Evolutionary conservation across 2,888 invertebrate genomes (phyloP).

Genomic region (Coleophora deauratella): DNA sequence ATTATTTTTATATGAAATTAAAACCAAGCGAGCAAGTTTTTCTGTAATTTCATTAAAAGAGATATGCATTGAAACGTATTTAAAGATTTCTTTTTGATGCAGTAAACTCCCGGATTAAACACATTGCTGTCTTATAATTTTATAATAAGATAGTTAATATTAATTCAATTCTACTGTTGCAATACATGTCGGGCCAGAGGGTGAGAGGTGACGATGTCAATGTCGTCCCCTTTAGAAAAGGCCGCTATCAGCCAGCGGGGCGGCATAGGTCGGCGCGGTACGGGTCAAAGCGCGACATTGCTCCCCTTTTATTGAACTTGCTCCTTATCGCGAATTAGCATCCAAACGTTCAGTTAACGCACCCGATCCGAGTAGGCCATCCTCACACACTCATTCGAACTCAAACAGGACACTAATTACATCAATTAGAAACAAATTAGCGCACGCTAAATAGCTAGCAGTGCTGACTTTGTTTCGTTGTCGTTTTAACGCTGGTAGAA

Average conservation of each 20-base stretch:
- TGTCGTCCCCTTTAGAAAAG: slow-evolving; percentile 30
- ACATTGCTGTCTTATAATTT: no score
- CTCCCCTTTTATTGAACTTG: slow-evolving; percentile 52
- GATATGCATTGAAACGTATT: no score
- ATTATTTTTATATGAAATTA: no score
- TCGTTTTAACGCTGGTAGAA: slow-evolving; percentile 10
- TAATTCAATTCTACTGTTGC: no score
- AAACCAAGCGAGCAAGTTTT: no score
- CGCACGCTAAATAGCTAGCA: slow-evolving; percentile 34
- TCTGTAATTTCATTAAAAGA: no score
- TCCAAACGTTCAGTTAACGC: slow-evolving; percentile 56
- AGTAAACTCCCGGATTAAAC: no score
- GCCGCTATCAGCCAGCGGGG: slow-evolving; percentile 29
- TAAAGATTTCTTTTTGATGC: no score
- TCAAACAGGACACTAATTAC: slow-evolving; percentile 57
- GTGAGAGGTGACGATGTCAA: no score
- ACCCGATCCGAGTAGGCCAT: slow-evolving; percentile 58
- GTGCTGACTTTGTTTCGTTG: slow-evolving; percentile 21
- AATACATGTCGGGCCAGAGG: no score
- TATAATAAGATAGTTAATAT: no score
- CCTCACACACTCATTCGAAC: slow-evolving; percentile 58
- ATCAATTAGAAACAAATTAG: slow-evolving; percentile 60
- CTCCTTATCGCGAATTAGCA: slow-evolving; percentile 64
- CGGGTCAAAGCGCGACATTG: slow-evolving; percentile 48
- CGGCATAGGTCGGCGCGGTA: slow-evolving; percentile 23